Evolutionary conservation across 2,888 invertebrate genomes (phyloP), one percentile per base, ranked within the genome.

Genomic region (Oscheius sp.): DNA sequence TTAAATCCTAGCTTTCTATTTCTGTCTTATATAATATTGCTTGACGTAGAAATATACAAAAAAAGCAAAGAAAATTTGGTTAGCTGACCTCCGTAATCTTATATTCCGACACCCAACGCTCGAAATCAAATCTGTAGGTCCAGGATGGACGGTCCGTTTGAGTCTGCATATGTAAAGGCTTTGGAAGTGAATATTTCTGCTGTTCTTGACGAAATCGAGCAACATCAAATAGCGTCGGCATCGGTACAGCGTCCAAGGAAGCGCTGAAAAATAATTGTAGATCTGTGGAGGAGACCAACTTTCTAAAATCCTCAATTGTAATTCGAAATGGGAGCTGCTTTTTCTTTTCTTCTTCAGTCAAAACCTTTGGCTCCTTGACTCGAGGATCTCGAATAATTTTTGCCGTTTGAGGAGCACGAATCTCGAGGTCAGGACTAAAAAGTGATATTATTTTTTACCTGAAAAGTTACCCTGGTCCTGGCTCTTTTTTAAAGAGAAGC

Each of bases 31-130:
- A n/a, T n/a, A n/a, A n/a, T n/a, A n/a, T n/a, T n/a, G n/a, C n/a
- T n/a, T n/a, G n/a, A n/a, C n/a, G n/a, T n/a, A n/a, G n/a, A n/a
- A n/a, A n/a, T n/a, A n/a, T n/a, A n/a, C n/a, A n/a, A n/a, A n/a
- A n/a, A n/a, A 29, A 39, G 27, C 58, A 42, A 20, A 29, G 61
- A 42, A 17, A 12, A 27, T n/a, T n/a, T n/a, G n/a, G n/a, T n/a
- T n/a, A n/a, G 61, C 50, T 23, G 39, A 68, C 68, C 68, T 46
- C 48, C n/a, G 29, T 50, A 29, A 68, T 37, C 23, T 58, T 61
- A 33, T 68, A 68, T 3, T 61, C 25, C 15, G 23, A 4, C n/a
- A 17, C 50, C 68, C 68, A 68, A 5, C 15, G 34, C n/a, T 31
- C 12, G 31, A 68, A 68, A 34, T 68, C 37, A 20, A 29, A 68